Evolutionary conservation across 1,140 invertebrate species (phyloP).

Genomic region (Probaryconus sp.): DNA sequence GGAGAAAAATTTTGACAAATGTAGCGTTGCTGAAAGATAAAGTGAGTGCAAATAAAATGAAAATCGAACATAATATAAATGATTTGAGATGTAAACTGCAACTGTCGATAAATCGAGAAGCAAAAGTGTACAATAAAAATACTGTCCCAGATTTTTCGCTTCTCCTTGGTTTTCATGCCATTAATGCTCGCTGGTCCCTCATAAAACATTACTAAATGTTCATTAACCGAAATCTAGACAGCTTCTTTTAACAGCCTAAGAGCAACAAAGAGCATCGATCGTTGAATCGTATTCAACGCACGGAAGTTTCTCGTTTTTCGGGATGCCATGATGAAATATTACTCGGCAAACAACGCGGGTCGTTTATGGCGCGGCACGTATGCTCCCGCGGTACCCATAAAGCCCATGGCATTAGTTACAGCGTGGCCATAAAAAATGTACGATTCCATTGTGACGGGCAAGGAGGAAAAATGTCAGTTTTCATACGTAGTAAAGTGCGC

Average conservation of each 20-base stretch:
- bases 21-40: no score
- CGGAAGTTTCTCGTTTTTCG: slow-evolving; percentile 34
- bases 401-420: slow-evolving; percentile 52
- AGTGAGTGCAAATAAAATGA: no score
- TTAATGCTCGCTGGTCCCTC: neutral
- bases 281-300: slow-evolving; percentile 23
- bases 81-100: no score
- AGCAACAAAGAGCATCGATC: slow-evolving; percentile 32
- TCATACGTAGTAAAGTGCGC: slow-evolving; percentile 29
- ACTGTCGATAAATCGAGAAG: no score
- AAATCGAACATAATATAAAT: no score
- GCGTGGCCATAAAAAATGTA: slow-evolving; percentile 48
- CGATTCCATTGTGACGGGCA: slow-evolving; percentile 34
- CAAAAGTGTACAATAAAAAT: no score
- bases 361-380: slow-evolving; percentile 43
- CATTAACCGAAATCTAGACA: slow-evolving; percentile 22
- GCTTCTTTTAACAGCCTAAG: neutral
- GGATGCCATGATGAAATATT: slow-evolving; percentile 41
- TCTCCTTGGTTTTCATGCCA: neutral
- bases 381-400: slow-evolving; percentile 40
- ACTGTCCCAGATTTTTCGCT: neutral
- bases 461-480: slow-evolving; percentile 11
- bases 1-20: no score
- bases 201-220: slow-evolving; percentile 30
- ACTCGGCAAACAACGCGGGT: slow-evolving; percentile 39